Evolutionary conservation across 2,797 vertebrate species (phyloP).

Genomic region (Lateolabrax maculatus): DNA sequence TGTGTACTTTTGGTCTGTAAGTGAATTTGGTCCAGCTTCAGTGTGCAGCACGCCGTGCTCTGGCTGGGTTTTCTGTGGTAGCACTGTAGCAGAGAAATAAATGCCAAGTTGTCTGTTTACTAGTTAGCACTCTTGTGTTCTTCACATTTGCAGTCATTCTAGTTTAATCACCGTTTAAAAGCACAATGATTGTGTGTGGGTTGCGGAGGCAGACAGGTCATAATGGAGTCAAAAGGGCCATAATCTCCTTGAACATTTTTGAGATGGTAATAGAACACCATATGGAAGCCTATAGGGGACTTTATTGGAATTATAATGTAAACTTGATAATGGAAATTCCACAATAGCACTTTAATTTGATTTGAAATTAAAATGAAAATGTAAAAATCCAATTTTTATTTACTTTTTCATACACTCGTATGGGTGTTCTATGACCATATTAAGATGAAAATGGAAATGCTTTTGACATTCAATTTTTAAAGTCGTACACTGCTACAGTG

Average conservation of each 20-base stretch:
- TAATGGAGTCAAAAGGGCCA: constrained; percentile 9
- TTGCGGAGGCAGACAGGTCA: constrained; percentile 1
- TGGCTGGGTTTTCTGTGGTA: constrained; percentile 40
- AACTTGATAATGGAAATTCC: no score
- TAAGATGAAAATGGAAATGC: no score
- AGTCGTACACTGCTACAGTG: no score
- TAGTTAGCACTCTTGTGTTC: constrained; percentile 44
- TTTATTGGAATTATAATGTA: no score
- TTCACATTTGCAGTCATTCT: constrained; percentile 39
- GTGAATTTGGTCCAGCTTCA: constrained; percentile 41
- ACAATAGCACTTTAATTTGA: no score
- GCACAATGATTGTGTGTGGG: constrained; percentile 3
- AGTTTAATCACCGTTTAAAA: constrained; percentile 34
- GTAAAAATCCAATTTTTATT: no score
- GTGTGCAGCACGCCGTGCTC: constrained; percentile 27
- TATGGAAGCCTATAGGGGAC: no score
- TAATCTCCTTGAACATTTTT: constrained; percentile 6
- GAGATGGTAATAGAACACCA: neutral
- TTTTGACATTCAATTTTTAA: no score
- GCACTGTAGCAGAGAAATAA: constrained; percentile 33
- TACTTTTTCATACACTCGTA: no score
- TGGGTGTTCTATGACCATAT: no score
- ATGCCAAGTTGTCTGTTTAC: constrained; percentile 55
- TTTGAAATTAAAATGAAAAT: no score
- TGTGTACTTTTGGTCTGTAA: constrained; percentile 41